These are phyloP conservation scores for Lampris incognitus DNA, from an alignment of 2,113 vertebrate species.

Conservation along the genomic window DNA sequence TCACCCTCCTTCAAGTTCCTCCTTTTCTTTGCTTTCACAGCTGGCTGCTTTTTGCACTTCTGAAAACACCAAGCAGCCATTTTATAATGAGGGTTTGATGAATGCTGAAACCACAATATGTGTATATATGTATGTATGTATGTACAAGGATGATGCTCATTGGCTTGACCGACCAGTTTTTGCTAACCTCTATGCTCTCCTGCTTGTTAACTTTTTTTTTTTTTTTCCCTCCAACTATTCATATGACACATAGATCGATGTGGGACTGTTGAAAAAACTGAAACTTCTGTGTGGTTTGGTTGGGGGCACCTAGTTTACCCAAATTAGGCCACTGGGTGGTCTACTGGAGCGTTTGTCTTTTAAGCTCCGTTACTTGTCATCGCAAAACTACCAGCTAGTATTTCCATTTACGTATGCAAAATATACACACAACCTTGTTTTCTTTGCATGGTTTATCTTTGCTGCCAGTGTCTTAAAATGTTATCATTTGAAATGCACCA, in stretches of 20 bases:
- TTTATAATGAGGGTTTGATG: not conserved
- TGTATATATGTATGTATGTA: not conserved
- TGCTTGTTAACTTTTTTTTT: not conserved
- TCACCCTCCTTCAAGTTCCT: not conserved
- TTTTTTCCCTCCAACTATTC: not conserved
- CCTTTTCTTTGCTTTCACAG: not conserved
- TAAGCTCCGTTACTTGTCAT: not conserved
- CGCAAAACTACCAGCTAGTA: too few relatives aligned
- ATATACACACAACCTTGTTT: too few relatives aligned
- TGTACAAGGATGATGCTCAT: not conserved
- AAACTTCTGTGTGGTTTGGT: too few relatives aligned
- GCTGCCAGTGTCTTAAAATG: too few relatives aligned
- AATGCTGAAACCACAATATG: not conserved
- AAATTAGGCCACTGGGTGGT: too few relatives aligned
- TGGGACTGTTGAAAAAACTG: not conserved
- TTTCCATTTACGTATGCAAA: too few relatives aligned
- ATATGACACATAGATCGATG: not conserved
- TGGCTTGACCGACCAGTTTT: not conserved
- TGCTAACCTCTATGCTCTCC: not conserved
- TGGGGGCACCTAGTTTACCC: too few relatives aligned
- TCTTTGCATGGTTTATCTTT: too few relatives aligned
- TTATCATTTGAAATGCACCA: too few relatives aligned
- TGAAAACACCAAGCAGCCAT: not conserved
- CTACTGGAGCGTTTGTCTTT: not conserved
- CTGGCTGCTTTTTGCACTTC: not conserved